These are phyloP conservation scores for Siniperca obscura DNA, from an alignment of 2,797 vertebrate genomes.

Conservation along the genomic window DNA sequence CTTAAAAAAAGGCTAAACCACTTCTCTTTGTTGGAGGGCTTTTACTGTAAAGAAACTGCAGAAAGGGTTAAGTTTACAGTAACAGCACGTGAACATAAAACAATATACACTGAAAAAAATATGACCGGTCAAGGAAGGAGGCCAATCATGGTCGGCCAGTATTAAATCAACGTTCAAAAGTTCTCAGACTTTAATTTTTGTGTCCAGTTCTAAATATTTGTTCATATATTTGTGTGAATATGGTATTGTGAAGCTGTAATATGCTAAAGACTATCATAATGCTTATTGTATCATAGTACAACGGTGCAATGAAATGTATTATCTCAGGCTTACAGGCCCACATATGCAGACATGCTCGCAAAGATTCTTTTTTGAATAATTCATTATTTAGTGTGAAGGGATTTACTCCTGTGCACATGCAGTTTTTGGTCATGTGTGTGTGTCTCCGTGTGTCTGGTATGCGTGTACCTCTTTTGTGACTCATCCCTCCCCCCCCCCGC, in stretches of 20 bases:
- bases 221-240: neutral
- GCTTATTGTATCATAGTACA: neutral
- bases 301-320: neutral
- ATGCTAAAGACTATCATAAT: neutral
- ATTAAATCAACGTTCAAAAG: neutral
- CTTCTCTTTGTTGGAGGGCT: neutral
- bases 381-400: neutral
- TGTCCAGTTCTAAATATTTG: too few species aligned
- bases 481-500: slow-evolving; percentile 24
- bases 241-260: neutral
- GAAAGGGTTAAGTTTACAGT: too few species aligned
- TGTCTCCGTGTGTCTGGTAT: slow-evolving; percentile 16
- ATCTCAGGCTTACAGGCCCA: neutral
- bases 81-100: too few species aligned
- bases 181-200: neutral
- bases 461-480: slow-evolving; percentile 34
- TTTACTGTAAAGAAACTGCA: neutral
- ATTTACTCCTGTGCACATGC: slow-evolving; percentile 11
- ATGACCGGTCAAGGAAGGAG: too few species aligned
- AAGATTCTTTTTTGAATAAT: slow-evolving; percentile 9
- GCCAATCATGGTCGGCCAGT: too few species aligned
- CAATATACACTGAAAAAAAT: too few species aligned
- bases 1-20: neutral
- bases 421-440: neutral
- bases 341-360: neutral